phyloP scores from a whole-genome alignment of 1,140 invertebrate species.

The Rhagoletis pomonella region DNA sequence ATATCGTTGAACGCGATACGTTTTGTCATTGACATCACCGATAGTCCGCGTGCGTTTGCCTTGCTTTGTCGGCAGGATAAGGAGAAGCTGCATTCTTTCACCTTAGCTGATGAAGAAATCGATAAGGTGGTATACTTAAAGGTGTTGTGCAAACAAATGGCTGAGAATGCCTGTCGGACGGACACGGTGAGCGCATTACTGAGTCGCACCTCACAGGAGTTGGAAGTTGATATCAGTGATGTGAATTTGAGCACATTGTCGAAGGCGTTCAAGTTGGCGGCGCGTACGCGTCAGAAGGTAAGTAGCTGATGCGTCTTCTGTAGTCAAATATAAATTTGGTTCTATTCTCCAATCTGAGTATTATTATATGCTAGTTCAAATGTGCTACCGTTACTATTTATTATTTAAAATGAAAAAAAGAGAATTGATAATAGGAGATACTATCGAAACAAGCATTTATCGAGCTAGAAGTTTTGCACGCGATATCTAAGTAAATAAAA shows the following conservation, averaged over 20 bases:
- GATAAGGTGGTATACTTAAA: conserved; percentile 88
- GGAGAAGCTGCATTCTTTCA: conserved; percentile 91
- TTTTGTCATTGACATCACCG: conserved; percentile 89
- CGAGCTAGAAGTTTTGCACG: too few species aligned
- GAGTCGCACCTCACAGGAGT: conserved; percentile 82
- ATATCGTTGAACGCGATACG: conserved; percentile 91
- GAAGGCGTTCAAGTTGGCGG: conserved; percentile 90
- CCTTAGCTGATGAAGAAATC: conserved; percentile 85
- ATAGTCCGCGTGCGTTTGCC: conserved; percentile 92
- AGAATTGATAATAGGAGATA: too few species aligned
- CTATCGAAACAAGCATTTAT: too few species aligned
- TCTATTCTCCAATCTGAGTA: too few species aligned
- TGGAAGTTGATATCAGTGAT: conserved; percentile 90
- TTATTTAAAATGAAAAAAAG: too few species aligned
- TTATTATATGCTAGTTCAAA: not conserved
- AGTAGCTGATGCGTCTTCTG: conserved; percentile 11
- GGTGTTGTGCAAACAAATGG: conserved; percentile 89
- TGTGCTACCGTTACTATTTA: not conserved
- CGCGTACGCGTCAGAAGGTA: conserved; percentile 87
- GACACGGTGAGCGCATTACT: conserved; percentile 83
- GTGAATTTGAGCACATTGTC: conserved; percentile 87
- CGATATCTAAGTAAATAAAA: too few species aligned
- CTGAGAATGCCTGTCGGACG: conserved; percentile 88
- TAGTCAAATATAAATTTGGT: not conserved
- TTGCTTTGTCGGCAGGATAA: conserved; percentile 88